Evolutionary conservation across 2,797 vertebrate species (phyloP), one percentile per base, ranked within the genome.

Genomic region (Microhierax caerulescens): DNA sequence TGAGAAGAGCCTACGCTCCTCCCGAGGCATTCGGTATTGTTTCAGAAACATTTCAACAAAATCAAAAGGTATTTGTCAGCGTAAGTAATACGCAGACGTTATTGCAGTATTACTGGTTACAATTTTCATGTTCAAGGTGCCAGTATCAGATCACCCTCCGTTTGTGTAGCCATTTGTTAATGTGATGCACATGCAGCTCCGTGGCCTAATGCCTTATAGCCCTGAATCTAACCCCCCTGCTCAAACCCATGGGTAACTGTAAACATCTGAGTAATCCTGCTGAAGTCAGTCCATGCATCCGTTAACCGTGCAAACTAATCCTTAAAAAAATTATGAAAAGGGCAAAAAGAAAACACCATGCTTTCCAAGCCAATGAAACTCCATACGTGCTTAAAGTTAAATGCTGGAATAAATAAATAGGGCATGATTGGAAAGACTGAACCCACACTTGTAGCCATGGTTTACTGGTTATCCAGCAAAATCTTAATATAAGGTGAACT

Each of bases 401-500:
- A 77, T 11, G 2, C 27, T 69, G 84, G 53, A 43, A 32, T 59
- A 76, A 86, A 82, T 88, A 92, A 88, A 48, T 1, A 57, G 28
- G 6, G 34, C 39, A 5, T 5, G 83, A 61, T 53, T 41, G 45
- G 72, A 60, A 67, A 80, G 81, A 6, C 37, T 61, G 81, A 70
- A 48, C 25, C 70, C 3, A 0, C 30, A 4, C n/a, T 51, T 4
- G 1, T 2, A 39, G 19, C 60, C 56, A 13, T 2, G 3, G 20
- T 61, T 82, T 76, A 86, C 19, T 7, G 4, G n/a, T 72, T 77
- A 57, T 23, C 54, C 77, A 37, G 25, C 22, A 57, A 80, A 88
- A 93, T 16, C n/a, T 47, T 8, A 50, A 73, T 5, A 39, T 13
- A 18, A 75, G 51, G 74, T 67, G 79, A 85, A 86, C 63, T 76